Percentiles rank a stretch among this genome's conserved stretches.
Evolutionary conservation across 2,797 vertebrate genomes (phyloP).

Genomic region (Tarsius wallacei): DNA sequence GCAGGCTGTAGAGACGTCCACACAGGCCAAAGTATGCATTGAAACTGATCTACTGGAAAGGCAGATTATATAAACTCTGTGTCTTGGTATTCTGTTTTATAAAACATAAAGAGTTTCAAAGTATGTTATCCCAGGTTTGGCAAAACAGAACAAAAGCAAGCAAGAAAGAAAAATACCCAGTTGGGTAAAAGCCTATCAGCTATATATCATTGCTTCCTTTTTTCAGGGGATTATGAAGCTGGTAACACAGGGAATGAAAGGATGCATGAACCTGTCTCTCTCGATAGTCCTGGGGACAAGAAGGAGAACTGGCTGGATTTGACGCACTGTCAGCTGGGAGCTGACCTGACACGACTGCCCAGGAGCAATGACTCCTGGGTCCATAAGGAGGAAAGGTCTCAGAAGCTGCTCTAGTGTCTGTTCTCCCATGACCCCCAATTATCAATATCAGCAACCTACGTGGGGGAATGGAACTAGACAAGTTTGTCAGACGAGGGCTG

Average conservation of each 20-base stretch:
- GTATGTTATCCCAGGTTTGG: background rate
- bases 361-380: accelerated
- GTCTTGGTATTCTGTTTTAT: accelerated
- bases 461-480: background rate
- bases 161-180: background rate
- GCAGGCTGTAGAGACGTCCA: accelerated
- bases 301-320: background rate
- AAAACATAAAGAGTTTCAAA: background rate
- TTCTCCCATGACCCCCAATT: accelerated
- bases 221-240: background rate
- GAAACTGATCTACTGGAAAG: background rate
- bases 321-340: too few relatives aligned
- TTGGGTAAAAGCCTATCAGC: background rate
- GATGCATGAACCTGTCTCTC: accelerated
- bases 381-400: background rate
- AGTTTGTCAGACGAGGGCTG: background rate
- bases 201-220: accelerated
- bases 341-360: accelerated
- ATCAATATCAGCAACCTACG: accelerated
- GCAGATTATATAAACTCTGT: background rate
- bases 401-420: accelerated
- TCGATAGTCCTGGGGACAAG: background rate
- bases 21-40: accelerated
- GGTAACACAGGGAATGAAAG: accelerated
- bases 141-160: too few relatives aligned